A percentile compares a stretch with the other conserved stretches of the same genome.
phyloP scores from a whole-genome alignment of 2,797 vertebrate genomes.

The Spinibarbus caldwelli region DNA sequence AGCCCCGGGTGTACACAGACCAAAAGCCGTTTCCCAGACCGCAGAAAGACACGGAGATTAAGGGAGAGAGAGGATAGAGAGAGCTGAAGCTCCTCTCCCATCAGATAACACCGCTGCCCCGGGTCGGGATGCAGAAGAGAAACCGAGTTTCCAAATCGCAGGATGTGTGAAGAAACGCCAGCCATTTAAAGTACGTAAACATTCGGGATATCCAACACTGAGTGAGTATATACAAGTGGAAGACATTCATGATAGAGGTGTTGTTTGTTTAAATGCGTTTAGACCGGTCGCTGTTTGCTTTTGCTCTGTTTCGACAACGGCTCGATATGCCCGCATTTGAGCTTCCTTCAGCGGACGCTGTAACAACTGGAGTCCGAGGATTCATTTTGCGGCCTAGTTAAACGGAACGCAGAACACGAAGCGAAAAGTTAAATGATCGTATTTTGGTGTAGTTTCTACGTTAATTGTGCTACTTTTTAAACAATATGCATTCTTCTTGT shows the following conservation, averaged over 20 bases:
- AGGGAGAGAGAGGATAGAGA: slow-evolving; percentile 27
- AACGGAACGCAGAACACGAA: background rate
- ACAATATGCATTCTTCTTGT: background rate
- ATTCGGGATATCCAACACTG: background rate
- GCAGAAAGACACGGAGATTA: background rate
- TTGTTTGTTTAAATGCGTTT: background rate
- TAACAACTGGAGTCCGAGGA: slow-evolving; percentile 19
- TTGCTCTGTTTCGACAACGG: background rate
- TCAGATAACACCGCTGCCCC: slow-evolving; percentile 26
- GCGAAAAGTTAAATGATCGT: background rate
- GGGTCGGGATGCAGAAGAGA: background rate
- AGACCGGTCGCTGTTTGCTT: too few species aligned
- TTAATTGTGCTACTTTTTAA: background rate
- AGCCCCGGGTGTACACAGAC: slow-evolving; percentile 26
- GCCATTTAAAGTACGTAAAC: slow-evolving; percentile 9
- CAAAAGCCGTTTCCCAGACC: slow-evolving; percentile 24
- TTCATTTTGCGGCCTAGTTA: slow-evolving; percentile 10
- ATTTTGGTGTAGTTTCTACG: background rate
- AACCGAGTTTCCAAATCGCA: slow-evolving; percentile 33
- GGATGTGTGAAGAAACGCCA: slow-evolving; percentile 32
- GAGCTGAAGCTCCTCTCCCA: slow-evolving; percentile 23
- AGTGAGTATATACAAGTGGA: slow-evolving; percentile 20
- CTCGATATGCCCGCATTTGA: background rate
- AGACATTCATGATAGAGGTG: background rate
- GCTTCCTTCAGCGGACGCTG: background rate